Evolutionary conservation across 2,797 vertebrate genomes (phyloP).

Genomic region (Pogoniulus pusillus): DNA sequence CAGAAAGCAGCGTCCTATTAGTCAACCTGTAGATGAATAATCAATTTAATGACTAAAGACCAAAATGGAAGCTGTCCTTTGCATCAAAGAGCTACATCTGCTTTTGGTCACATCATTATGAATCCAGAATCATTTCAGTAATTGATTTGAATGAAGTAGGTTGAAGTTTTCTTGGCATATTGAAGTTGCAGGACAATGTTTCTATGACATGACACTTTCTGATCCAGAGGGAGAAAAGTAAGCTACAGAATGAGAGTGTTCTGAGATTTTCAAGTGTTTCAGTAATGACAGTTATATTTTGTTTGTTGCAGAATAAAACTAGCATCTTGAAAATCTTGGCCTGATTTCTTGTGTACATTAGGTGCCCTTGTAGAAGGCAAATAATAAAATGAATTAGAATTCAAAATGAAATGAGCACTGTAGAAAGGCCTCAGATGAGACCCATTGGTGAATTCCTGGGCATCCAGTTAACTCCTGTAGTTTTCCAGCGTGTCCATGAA

Average conservation of each 20-base stretch:
- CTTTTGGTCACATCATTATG: not conserved
- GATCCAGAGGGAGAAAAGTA: not conserved
- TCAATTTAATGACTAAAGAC: not conserved
- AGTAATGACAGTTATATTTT: not conserved
- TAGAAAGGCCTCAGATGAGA: not conserved
- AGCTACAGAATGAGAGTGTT: not conserved
- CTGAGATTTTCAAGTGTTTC: not conserved
- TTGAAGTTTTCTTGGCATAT: not conserved
- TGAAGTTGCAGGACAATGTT: not conserved
- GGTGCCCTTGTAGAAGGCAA: not conserved
- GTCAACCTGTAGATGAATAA: not conserved
- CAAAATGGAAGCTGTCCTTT: not conserved
- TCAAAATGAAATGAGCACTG: not conserved
- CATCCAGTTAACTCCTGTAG: not conserved
- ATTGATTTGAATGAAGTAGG: not conserved
- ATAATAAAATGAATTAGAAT: not conserved
- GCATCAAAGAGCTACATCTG: not conserved
- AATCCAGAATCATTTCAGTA: not conserved
- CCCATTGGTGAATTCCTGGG: not conserved
- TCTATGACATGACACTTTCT: not conserved
- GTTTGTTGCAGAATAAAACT: not conserved
- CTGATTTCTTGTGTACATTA: not conserved
- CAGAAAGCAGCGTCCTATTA: not conserved
- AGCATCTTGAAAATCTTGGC: not conserved
- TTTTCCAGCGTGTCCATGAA: not conserved